Evolutionary conservation across 2,797 vertebrate genomes (phyloP).

Genomic region (Lagodon rhomboides): DNA sequence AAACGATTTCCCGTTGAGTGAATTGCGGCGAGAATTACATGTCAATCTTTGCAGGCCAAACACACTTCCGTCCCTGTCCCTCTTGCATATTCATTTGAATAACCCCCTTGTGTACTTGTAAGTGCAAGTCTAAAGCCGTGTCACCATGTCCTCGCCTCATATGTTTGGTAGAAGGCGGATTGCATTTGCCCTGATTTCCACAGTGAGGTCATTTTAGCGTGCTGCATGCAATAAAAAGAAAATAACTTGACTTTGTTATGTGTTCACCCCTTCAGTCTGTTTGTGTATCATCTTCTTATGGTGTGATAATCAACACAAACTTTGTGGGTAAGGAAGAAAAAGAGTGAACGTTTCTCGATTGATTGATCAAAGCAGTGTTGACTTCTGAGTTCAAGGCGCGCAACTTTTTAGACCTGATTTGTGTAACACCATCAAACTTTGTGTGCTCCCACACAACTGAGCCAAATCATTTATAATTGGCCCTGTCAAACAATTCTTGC

Average conservation of each 20-base stretch:
- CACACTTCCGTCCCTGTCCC: constrained; percentile 18
- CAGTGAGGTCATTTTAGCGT: constrained; percentile 17
- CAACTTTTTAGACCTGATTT: constrained; percentile 47
- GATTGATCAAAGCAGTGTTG: constrained; percentile 43
- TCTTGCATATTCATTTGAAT: constrained; percentile 53
- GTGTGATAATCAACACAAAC: constrained; percentile 14
- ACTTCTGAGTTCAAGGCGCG: constrained; percentile 32
- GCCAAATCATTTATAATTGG: constrained; percentile 63
- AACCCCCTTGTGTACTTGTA: constrained; percentile 51
- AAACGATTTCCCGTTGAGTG: constrained; percentile 28
- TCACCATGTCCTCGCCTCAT: constrained; percentile 27
- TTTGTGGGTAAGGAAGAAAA: constrained; percentile 6
- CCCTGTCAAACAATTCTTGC: constrained; percentile 55
- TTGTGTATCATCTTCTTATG: constrained; percentile 2
- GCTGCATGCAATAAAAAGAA: constrained; percentile 7
- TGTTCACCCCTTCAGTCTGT: background rate
- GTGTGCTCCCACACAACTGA: constrained; percentile 41
- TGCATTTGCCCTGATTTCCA: constrained; percentile 36
- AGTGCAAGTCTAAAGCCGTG: constrained; percentile 62
- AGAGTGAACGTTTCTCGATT: constrained; percentile 31
- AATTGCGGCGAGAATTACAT: constrained; percentile 45
- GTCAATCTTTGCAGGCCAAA: constrained; percentile 53
- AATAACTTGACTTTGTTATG: background rate
- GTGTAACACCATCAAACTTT: constrained; percentile 51
- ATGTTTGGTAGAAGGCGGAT: constrained; percentile 46